Conservation (phyloP, 1,140 invertebrate genomes). For the Bradynema listronoti region DNA sequence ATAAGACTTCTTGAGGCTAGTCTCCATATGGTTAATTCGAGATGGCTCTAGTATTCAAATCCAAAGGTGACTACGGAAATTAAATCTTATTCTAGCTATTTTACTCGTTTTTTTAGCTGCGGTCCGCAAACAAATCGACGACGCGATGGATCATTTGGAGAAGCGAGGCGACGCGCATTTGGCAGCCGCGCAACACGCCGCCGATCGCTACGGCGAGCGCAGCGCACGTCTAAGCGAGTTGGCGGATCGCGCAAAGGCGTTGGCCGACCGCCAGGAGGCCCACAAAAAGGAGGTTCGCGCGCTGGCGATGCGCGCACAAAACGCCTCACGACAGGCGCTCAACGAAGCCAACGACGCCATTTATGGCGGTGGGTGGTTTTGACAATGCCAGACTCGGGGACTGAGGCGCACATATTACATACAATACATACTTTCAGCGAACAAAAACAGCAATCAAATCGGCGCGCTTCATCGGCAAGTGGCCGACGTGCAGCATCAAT, state of each 20-base stretch:
- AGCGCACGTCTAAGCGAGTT: constrained; percentile 42
- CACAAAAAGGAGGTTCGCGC: constrained; percentile 37
- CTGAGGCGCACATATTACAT: no score
- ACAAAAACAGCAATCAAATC: constrained; percentile 41
- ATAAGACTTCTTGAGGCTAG: no score
- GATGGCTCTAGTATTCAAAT: no score
- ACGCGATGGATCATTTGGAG: constrained; percentile 48
- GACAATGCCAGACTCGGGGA: background rate
- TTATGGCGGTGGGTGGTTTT: constrained; percentile 44
- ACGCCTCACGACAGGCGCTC: constrained; percentile 41
- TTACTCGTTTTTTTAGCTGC: constrained; percentile 2
- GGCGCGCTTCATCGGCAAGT: constrained; percentile 34
- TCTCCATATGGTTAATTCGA: no score
- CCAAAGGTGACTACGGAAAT: no score
- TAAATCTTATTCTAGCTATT: no score
- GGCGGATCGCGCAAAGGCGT: constrained; percentile 38
- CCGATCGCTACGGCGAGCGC: constrained; percentile 54
- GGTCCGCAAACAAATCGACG: constrained; percentile 32
- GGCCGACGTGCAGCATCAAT: constrained; percentile 27
- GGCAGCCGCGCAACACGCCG: constrained; percentile 40
- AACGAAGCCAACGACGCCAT: constrained; percentile 55
- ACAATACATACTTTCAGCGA: constrained; percentile 18
- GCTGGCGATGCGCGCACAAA: constrained; percentile 41
- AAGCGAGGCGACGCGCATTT: constrained; percentile 46
- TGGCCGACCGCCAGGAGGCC: constrained; percentile 42